phyloP scores from a whole-genome alignment of 1,140 invertebrate species.

The Drosophila guanche region DNA sequence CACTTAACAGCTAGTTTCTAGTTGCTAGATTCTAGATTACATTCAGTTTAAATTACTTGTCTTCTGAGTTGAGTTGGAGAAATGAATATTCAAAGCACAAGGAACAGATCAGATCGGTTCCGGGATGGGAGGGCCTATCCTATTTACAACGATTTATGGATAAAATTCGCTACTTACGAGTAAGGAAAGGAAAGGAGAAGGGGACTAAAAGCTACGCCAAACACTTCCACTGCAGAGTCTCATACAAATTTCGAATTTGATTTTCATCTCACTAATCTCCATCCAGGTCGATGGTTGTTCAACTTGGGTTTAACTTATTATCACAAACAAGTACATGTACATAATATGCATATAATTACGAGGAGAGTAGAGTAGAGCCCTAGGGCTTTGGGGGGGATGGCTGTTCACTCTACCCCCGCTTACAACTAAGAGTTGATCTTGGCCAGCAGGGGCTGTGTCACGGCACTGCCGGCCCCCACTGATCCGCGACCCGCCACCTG shows the following conservation, averaged over 20 bases:
- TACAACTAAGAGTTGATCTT: slow-evolving; percentile 78
- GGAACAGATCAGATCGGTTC: slow-evolving; percentile 55
- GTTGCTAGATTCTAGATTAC: slow-evolving; percentile 9
- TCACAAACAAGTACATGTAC: slow-evolving; percentile 73
- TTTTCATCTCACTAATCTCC: slow-evolving; percentile 18
- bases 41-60: slow-evolving; percentile 29
- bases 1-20: slow-evolving; percentile 15
- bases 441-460: slow-evolving; percentile 75
- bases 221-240: slow-evolving; percentile 27
- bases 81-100: slow-evolving; percentile 53
- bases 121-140: neutral
- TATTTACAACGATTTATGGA: slow-evolving; percentile 33
- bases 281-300: slow-evolving; percentile 43
- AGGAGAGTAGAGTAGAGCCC: slow-evolving; percentile 23
- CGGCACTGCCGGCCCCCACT: slow-evolving; percentile 26
- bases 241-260: slow-evolving; percentile 53
- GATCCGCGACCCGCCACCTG: slow-evolving; percentile 27
- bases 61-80: slow-evolving; percentile 34
- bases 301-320: slow-evolving; percentile 74
- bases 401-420: slow-evolving; percentile 20
- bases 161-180: slow-evolving; percentile 55
- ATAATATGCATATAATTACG: slow-evolving; percentile 64
- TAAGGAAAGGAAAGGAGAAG: slow-evolving; percentile 17
- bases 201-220: slow-evolving; percentile 15
- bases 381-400: neutral